Evolutionary conservation across 2,888 invertebrate species (phyloP).

Genomic region (Ormyrus nitidulus): DNA sequence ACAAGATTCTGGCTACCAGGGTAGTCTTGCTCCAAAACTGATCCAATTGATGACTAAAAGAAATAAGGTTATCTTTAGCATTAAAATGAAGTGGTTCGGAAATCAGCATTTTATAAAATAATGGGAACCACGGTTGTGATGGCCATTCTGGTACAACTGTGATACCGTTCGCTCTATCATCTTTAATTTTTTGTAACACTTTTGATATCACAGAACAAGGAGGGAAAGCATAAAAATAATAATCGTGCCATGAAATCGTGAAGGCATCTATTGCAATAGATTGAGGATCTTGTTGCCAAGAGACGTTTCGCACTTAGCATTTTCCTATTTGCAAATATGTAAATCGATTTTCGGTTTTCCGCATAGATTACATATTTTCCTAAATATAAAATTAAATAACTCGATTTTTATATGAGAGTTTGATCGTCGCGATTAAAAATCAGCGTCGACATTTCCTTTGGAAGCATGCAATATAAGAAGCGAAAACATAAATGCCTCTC

Average conservation of each 20-base stretch:
- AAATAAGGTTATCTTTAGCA: not conserved
- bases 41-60: not conserved
- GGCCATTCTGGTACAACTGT: no score
- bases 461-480: no score
- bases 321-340: conserved; percentile 10
- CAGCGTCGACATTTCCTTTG: no score
- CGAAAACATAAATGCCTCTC: no score
- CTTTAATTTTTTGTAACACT: not conserved
- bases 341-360: conserved; percentile 13
- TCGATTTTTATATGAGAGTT: not conserved
- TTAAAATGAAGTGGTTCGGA: no score
- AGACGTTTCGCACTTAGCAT: conserved; percentile 8
- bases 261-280: conserved; percentile 6
- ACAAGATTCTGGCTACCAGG: conserved; percentile 9
- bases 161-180: no score
- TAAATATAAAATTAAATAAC: not conserved
- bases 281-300: not conserved
- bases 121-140: no score
- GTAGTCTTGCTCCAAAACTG: not conserved
- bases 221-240: conserved; percentile 17
- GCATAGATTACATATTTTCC: not conserved
- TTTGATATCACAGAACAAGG: conserved; percentile 1
- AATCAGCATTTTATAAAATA: no score
- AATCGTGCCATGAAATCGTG: not conserved
- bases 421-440: no score